phyloP scores from a whole-genome alignment of 2,113 vertebrate species.

The Actenoides hombroni region DNA sequence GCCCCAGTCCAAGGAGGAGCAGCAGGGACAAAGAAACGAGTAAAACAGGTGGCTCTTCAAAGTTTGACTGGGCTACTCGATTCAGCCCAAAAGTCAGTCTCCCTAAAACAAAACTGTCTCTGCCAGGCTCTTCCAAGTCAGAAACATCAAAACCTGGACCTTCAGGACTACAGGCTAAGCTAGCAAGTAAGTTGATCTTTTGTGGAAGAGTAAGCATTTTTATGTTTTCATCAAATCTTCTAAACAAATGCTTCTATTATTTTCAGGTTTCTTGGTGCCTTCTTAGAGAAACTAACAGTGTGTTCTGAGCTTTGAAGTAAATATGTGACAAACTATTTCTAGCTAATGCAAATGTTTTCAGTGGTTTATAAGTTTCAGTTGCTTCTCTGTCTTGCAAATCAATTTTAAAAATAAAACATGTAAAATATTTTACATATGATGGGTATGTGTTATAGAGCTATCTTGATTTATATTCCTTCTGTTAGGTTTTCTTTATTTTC shows the following conservation, averaged over 20 bases:
- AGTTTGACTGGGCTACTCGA: conserved; percentile 98
- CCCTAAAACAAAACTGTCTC: conserved; percentile 98
- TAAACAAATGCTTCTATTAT: not conserved
- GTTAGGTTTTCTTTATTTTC: not conserved
- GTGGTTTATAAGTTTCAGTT: not conserved
- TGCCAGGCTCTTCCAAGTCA: conserved; percentile 95
- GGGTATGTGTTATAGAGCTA: not conserved
- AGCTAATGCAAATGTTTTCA: not conserved
- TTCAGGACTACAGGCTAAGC: conserved; percentile 98
- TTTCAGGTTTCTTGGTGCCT: not conserved
- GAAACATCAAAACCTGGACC: conserved; percentile 98
- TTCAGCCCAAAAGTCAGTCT: conserved; percentile 98
- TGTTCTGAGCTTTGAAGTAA: not conserved
- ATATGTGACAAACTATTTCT: not conserved
- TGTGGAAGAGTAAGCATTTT: not conserved
- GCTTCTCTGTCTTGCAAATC: not conserved
- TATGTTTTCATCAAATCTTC: not conserved
- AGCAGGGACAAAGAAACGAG: conserved; percentile 96
- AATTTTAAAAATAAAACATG: not conserved
- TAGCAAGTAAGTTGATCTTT: conserved; percentile 90
- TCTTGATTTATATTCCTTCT: not conserved
- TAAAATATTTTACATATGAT: not conserved
- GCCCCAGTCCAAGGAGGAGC: conserved; percentile 94
- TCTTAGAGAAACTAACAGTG: not conserved
- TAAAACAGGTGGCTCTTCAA: conserved; percentile 94